Evolutionary conservation across 2,888 invertebrate genomes (phyloP), one percentile per base, ranked within the genome.

Genomic region (Autographa gamma): DNA sequence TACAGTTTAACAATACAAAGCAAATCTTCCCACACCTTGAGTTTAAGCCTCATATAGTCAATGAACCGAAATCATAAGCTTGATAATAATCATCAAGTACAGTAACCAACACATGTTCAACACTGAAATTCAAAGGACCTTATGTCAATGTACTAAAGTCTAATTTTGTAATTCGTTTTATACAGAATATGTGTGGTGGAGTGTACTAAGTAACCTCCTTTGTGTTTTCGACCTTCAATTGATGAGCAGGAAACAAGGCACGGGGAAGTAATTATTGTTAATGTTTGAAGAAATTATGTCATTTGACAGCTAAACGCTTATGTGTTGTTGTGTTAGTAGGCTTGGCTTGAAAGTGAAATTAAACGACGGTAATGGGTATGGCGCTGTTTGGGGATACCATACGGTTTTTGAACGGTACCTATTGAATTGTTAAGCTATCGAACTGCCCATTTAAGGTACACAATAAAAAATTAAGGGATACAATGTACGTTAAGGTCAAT

Each of bases 191-290:
- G 48, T 48, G 48, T 48, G n/a, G 48, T 48, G 6, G 48, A 48
- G 16, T 48, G 48, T 48, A 48, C 56, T 25, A 65, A 71, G 66
- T 72, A 66, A 71, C 74, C 62, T 76, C 65, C 78, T 75, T 85
- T 86, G 79, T 85, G 58, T 69, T 7, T 1, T 31, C 18, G 76
- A 66, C 86, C 85, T 85, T 86, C 80, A 74, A 52, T 52, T 78
- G 84, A 83, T 82, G 82, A 82, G 68, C 79, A 79, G 81, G 83
- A 85, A 76, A 73, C 73, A 79, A 71, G 69, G 69, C 66, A 80
- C 67, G 60, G 81, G 85, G 84, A 85, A 85, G 84, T 81, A 74
- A 84, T 85, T 85, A 84, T 34, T 60, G 38, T 66, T 31, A 74
- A 60, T 34, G 60, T 60, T 8, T 34, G 8, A 71, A 69, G 66